Base-by-base conservation (phyloP, 2,113 vertebrate species). In the Peromyscus polionotus region DNA sequence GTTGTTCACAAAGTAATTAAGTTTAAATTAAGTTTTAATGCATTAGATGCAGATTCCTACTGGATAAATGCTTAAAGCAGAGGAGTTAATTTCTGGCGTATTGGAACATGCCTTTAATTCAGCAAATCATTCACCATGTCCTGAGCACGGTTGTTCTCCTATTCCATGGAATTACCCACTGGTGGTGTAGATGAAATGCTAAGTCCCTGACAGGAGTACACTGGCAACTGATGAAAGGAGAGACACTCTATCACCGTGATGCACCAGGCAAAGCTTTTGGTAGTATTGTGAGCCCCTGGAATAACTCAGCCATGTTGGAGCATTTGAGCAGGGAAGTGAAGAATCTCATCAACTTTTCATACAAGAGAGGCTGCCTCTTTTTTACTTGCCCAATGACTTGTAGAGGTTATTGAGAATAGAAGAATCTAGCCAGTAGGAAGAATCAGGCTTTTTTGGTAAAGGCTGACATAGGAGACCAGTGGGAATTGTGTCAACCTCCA, bases 1-100 rank as follows among this genome's bases (percentile, higher is more conserved):
- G 97, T 97, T 98, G 88, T 73, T 98, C 95, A 92, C 93, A 97
- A 96, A 97, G 72, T 97, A 98, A 96, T 94, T 77, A 97, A 90
- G 86, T 90, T 96, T 93, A 89, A 94, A 96, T 59, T 89, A 93
- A 80, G 88, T 94, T 98, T 97, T 97, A 98, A 90, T 81, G 96
- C 42, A 85, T 91, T 45, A 36, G 94, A 75, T 80, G 83, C 72
- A 70, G 81, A 96, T 92, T 97, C 91, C 96, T 96, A 92, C 93
- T 96, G 96, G 85, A 96, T 93, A 97, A 97, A 90, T 42, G 72
- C 91, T 97, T 61, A 57, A 97, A 88, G 48, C 84, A 95, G 91
- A 93, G 93, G 51, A 94, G 45, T 96, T 95, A 94, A 97, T 96
- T 97, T 96, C 93, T 97, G 97, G 95, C 93, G 94, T 93, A 93